Evolutionary conservation across 2,113 vertebrate species (phyloP), one percentile per base, ranked within the genome.

Genomic region (Paracanthobrama guichenoti): DNA sequence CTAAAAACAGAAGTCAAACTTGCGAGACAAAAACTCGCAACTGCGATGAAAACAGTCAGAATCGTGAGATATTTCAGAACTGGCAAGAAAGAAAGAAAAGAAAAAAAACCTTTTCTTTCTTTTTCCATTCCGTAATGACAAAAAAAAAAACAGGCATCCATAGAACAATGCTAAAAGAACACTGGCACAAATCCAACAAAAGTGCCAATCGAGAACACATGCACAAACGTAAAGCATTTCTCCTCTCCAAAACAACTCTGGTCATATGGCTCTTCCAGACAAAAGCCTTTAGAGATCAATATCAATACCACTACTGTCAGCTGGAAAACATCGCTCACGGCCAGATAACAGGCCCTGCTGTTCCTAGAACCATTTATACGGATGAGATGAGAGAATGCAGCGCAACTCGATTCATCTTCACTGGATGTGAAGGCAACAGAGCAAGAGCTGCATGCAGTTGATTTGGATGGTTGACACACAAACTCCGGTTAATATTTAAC

Each of bases 241-340:
- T 20, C 8, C 31, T 18, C 46, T 69, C 28, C 24, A 84, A 55
- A 16, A 59, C 62, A 26, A 16, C 39, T 20, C 14, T 13, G 5
- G 3, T 87, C 75, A 67, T 24, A 26, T 84, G 77, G 13, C 46
- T 57, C 22, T 22, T 46, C 39, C 13, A 24, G 0, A 64, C 14
- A 55, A 86, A 79, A 57, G 81, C 69, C 55, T 72, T 79, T 12
- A 82, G 71, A 81, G 57, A 73, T 73, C 42, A 62, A 22, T 48
- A 71, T 86, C 74, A 79, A 75, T 74, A 35, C 44, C 35, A 6
- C 12, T 1, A 14, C 13, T 64, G 66, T 72, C n/a, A 35, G 50
- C 10, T 4, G 62, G 57, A 26, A 9, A 81, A 20, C 62, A 72
- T 24, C 6, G 24, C 76, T 46, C 18, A 22, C 4, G 18, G 35